A percentile compares a stretch with the other conserved stretches of the same genome.
Evolutionary conservation across 2,113 vertebrate species (phyloP).

Genomic region (Isurus oxyrinchus): DNA sequence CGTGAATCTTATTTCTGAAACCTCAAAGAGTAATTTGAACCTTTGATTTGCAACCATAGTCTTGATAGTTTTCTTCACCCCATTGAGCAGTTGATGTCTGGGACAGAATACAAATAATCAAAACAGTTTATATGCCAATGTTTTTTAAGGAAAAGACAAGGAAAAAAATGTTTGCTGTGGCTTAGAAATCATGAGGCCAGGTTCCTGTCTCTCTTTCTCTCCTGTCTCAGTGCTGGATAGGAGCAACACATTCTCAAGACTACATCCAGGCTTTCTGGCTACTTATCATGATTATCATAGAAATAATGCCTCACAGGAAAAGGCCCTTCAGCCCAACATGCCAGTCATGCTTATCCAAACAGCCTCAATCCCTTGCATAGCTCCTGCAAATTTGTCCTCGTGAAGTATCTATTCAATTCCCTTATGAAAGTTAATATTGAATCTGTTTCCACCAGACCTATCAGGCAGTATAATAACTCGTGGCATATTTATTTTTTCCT

Average conservation of each 20-base stretch:
- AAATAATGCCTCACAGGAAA: background rate
- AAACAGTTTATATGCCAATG: background rate
- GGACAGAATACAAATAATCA: background rate
- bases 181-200: background rate
- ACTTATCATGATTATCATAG: background rate
- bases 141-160: background rate
- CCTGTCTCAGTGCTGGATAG: background rate
- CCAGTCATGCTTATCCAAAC: background rate
- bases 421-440: background rate
- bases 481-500: background rate
- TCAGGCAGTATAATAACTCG: background rate
- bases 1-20: background rate
- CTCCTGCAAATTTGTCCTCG: background rate
- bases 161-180: background rate
- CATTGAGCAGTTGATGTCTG: background rate
- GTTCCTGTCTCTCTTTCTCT: background rate
- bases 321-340: background rate
- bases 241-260: background rate
- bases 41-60: background rate
- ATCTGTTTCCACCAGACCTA: background rate
- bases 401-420: background rate
- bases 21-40: background rate
- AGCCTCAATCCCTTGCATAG: no score
- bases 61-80: background rate
- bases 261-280: background rate